A percentile compares a stretch with the other conserved stretches of the same genome.
Conservation (phyloP, 2,888 invertebrate species). For the Trypoxylon attenuatum region DNA sequence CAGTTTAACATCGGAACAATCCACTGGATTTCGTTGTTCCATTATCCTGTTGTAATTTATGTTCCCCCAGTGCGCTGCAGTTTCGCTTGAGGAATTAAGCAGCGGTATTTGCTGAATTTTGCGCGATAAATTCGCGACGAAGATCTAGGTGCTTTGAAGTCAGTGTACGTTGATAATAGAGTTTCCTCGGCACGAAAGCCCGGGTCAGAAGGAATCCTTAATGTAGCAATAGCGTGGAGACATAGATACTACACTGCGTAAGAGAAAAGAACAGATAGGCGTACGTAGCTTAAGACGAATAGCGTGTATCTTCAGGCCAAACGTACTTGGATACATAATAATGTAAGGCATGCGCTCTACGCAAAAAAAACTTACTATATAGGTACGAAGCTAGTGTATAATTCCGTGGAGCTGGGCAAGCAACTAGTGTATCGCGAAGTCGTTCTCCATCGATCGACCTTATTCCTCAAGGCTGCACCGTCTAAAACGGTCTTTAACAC, state of each 20-base stretch:
- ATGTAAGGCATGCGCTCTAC: too few species aligned
- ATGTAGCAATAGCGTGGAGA: neutral
- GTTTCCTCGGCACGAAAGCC: neutral
- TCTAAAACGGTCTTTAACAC: neutral
- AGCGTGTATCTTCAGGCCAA: too few species aligned
- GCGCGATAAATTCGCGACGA: neutral
- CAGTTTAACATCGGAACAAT: too few species aligned
- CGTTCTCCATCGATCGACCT: slow-evolving; percentile 45
- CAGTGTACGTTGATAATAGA: neutral
- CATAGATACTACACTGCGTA: too few species aligned
- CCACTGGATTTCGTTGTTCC: too few species aligned
- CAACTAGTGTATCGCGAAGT: slow-evolving; percentile 19
- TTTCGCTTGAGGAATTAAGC: neutral
- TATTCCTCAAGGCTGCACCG: slow-evolving; percentile 31
- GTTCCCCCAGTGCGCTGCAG: neutral
- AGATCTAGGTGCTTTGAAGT: slow-evolving; percentile 1
- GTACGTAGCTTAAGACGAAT: too few species aligned
- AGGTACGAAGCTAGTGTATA: too few species aligned
- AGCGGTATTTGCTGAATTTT: neutral
- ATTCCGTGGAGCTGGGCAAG: too few species aligned
- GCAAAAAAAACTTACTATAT: too few species aligned
- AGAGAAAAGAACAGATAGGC: too few species aligned
- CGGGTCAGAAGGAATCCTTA: slow-evolving; percentile 15
- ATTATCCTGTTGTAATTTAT: neutral
- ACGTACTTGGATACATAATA: too few species aligned